Percentiles rank a stretch among this genome's conserved stretches.
These are phyloP conservation scores for Silurus asotus DNA, from an alignment of 2,113 vertebrate species.

Conservation along the genomic window DNA sequence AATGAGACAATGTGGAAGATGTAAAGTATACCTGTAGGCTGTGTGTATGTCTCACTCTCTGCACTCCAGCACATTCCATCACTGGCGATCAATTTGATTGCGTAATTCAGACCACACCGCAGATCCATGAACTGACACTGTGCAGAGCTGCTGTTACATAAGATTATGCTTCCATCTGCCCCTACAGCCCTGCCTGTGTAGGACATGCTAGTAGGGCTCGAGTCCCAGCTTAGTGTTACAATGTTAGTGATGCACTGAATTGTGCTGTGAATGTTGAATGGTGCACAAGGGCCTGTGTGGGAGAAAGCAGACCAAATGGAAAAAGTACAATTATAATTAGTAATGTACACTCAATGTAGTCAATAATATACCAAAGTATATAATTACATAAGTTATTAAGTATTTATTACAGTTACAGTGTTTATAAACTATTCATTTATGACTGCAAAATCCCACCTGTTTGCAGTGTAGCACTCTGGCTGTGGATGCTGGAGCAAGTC, in stretches of 20 bases:
- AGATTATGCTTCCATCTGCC: conserved; percentile 57
- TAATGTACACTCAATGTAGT: too few relatives aligned
- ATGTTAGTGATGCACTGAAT: conserved; percentile 63
- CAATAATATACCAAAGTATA: too few relatives aligned
- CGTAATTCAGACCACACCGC: conserved; percentile 67
- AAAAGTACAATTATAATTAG: not conserved
- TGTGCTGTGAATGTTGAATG: conserved; percentile 56
- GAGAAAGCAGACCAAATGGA: not conserved
- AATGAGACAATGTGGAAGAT: not conserved
- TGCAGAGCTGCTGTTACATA: conserved; percentile 49
- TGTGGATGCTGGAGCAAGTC: conserved; percentile 64
- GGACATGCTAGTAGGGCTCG: conserved; percentile 62
- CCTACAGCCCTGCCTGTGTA: conserved; percentile 64
- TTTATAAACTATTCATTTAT: not conserved
- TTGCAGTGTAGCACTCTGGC: conserved; percentile 39
- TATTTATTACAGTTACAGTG: not conserved
- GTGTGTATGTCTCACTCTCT: conserved; percentile 58
- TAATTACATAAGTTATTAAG: too few relatives aligned
- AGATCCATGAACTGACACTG: conserved; percentile 62
- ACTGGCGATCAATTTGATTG: conserved; percentile 64
- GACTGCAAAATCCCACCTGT: conserved; percentile 61
- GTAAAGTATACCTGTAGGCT: conserved; percentile 62
- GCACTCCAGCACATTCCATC: conserved; percentile 64
- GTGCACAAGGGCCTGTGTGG: conserved; percentile 69
- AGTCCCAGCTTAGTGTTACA: conserved; percentile 65